Evolutionary conservation across 2,888 invertebrate species (phyloP), one percentile per base, ranked within the genome.

Genomic region (Tetragnatha montana): DNA sequence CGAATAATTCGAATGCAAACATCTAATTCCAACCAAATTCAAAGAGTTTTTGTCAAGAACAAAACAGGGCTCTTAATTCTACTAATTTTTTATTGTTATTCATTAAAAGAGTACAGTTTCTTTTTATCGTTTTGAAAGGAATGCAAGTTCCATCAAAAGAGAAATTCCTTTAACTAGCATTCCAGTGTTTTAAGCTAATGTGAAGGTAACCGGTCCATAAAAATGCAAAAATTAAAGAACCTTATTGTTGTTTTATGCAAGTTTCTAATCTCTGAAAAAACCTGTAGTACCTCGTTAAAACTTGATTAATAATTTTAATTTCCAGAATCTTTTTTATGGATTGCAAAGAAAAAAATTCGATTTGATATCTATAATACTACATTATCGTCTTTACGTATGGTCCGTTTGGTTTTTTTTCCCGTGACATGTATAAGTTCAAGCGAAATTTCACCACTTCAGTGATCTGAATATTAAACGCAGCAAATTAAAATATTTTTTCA

Each of bases 161-260:
- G 50, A 21, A 81, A 81, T 73, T 81, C 71, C 71, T 81, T 81
- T 81, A 70, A 81, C 71, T 49, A 21, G 81, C 50, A 71, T 81
- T 47, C 81, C 73, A 19, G n/a, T 51, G 76, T 51, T 49, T 49
- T 76, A 76, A 76, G 49, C 50, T n/a, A 51, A 76, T 76, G 50
- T 19, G n/a, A 35, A 50, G 50, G 50, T 76, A 76, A 60, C 17
- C 49, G 76, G n/a, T 51, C 50, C 76, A 8, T 74, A n/a, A 47
- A 76, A 76, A 76, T 21, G 50, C 19, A 50, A 50, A 50, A 49
- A 75, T 8, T 17, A 8, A 73, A 75, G n/a, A 50, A 50, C 17
- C 76, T 76, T 76, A 50, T 76, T 76, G n/a, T n/a, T 60, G 60
- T 60, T n/a, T 10, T 50, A 76, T 19, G 49, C 7, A 2, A 49